Conservation (phyloP, 2,113 vertebrate species). For the Heptranchias perlo region DNA sequence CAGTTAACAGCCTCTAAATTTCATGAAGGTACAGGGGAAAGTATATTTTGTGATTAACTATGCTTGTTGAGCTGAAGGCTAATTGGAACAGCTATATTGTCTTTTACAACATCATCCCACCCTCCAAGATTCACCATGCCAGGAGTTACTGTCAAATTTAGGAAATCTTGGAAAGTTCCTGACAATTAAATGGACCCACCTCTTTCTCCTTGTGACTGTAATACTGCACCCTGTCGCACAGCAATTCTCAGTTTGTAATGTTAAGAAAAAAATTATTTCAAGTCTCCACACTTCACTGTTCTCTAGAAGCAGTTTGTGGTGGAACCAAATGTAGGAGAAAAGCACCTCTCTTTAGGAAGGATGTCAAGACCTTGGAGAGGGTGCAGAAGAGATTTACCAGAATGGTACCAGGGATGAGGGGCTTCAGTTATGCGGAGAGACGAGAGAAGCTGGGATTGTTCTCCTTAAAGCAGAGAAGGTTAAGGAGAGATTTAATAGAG, state of each 20-base stretch:
- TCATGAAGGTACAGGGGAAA: not conserved
- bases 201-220: not conserved
- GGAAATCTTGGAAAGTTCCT: not conserved
- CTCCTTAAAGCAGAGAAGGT: too few species aligned
- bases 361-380: not conserved
- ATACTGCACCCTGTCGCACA: not conserved
- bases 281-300: not conserved
- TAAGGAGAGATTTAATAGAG: too few species aligned
- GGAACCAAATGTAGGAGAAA: not conserved
- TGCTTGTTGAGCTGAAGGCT: not conserved
- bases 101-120: not conserved
- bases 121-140: not conserved
- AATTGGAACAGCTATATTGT: not conserved
- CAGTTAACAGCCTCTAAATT: not conserved
- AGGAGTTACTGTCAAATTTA: not conserved
- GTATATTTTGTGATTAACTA: not conserved
- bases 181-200: not conserved
- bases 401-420: not conserved
- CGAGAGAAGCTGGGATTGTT: too few species aligned
- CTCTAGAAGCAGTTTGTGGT: not conserved
- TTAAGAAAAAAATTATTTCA: not conserved
- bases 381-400: not conserved
- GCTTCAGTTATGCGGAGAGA: too few species aligned
- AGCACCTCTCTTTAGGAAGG: not conserved
- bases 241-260: not conserved